Base-by-base conservation (phyloP, 2,888 invertebrate species). In the Melipona beecheii region DNA sequence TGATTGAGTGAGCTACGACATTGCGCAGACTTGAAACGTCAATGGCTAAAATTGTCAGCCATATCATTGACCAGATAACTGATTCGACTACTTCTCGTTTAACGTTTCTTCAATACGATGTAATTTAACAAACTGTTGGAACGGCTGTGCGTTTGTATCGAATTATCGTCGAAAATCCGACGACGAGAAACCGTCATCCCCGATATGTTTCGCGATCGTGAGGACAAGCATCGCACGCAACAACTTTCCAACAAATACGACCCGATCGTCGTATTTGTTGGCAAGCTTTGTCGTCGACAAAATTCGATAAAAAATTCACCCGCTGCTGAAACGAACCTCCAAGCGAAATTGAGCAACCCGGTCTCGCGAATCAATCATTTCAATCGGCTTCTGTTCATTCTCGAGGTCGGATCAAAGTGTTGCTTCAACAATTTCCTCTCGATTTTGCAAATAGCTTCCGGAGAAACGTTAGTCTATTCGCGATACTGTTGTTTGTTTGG, bases 231-330 rank as follows among this genome's bases (percentile, higher is more conserved):
- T 24, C 49, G 19, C 43, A 11, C 66, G 68, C 58, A 68, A 68
- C 68, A 68, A 75, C 54, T 69, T 58, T 71, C 21, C 71, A 43
- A 36, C 31, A 54, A 76, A 71, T 13, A 27, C 62, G 15, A 4
- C 52, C 9, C n/a, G 50, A 76, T 36, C 21, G 62, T 24, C 52
- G 15, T 43, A 27, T 15, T n/a, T n/a, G 31, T 19, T 21, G 21
- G 17, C 58, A n/a, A 49, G 68, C 24, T 69, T 60, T n/a, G 60
- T 50, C 68, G 50, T 52, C 31, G 4, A 17, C n/a, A n/a, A 6
- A 21, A 56, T 31, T 24, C 27, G 27, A 78, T 64, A 49, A 65
- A 72, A 65, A 78, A 43, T 54, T 72, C 24, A 24, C 56, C 27
- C n/a, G 62, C 5, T 54, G n/a, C 24, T 17, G 2, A 36, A 75